Evolutionary conservation across 2,888 invertebrate genomes (phyloP).

Genomic region (Agonum fuliginosum): DNA sequence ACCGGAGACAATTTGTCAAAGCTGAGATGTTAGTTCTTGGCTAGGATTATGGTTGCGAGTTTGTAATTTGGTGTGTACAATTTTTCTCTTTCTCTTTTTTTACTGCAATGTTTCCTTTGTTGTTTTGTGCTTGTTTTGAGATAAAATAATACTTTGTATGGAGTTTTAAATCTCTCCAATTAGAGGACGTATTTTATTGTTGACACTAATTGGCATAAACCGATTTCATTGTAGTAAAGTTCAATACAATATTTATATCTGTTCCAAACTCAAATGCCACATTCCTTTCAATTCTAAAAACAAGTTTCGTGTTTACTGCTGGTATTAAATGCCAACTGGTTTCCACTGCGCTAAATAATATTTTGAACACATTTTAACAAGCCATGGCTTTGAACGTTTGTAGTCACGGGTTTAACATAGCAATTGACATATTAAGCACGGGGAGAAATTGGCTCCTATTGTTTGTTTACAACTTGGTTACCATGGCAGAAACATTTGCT

Average conservation of each 20-base stretch:
- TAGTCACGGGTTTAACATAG: too few species aligned
- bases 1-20: slow-evolving; percentile 38
- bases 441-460: too few species aligned
- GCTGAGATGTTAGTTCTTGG: slow-evolving; percentile 31
- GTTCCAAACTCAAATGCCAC: not conserved
- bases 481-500: too few species aligned
- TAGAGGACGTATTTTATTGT: not conserved
- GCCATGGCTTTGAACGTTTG: too few species aligned
- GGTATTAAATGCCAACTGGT: too few species aligned
- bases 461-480: too few species aligned
- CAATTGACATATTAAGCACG: too few species aligned
- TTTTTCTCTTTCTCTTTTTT: slow-evolving; percentile 30
- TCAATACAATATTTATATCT: not conserved
- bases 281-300: too few species aligned
- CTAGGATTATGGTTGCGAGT: slow-evolving; percentile 40
- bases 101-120: slow-evolving; percentile 10
- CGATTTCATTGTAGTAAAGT: not conserved
- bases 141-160: slow-evolving; percentile 13
- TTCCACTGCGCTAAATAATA: too few species aligned
- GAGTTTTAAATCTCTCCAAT: slow-evolving; percentile 17
- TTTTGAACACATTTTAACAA: too few species aligned
- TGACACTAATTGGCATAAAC: slow-evolving; percentile 3
- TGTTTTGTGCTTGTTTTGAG: slow-evolving; percentile 4
- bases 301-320: too few species aligned
- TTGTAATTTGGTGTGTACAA: slow-evolving; percentile 38